These are phyloP conservation scores for Trilocha varians DNA, from an alignment of 2,888 invertebrate genomes.

Conservation along the genomic window DNA sequence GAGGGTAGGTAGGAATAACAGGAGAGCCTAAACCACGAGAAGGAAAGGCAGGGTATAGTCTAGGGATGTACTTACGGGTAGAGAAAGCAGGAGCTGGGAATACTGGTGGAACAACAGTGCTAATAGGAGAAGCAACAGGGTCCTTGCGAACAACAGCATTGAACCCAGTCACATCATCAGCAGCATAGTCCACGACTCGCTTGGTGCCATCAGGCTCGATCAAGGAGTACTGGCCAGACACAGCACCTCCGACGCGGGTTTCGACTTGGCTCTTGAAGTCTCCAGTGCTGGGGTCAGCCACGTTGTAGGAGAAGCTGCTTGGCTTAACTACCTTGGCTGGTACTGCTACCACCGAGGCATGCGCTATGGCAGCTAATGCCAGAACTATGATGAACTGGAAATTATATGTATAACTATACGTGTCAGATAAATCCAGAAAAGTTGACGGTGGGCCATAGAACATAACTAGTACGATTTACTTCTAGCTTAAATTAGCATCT, in stretches of 20 bases:
- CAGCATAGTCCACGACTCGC: conserved; percentile 69
- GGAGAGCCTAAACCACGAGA: too few relatives aligned
- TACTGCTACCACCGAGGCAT: conserved; percentile 43
- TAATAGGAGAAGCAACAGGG: conserved; percentile 36
- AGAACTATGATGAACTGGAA: conserved; percentile 51
- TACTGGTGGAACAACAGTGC: conserved; percentile 15
- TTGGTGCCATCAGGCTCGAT: conserved; percentile 68
- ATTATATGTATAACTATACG: background rate
- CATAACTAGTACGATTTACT: too few relatives aligned
- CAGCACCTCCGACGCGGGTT: conserved; percentile 59
- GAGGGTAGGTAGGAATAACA: conserved; percentile 19
- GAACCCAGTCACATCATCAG: conserved; percentile 66
- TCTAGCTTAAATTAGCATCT: too few relatives aligned
- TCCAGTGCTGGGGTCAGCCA: conserved; percentile 70
- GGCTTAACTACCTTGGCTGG: conserved; percentile 39
- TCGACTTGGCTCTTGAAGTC: conserved; percentile 72
- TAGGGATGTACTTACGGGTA: too few relatives aligned
- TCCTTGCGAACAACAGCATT: conserved; percentile 71
- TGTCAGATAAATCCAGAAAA: conserved; percentile 1
- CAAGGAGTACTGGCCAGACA: conserved; percentile 69
- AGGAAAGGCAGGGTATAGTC: too few relatives aligned
- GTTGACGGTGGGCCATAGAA: too few relatives aligned
- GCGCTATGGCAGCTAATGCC: conserved; percentile 41
- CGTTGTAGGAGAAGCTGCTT: conserved; percentile 65
- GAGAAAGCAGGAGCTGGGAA: conserved; percentile 19